Evolutionary conservation across 2,888 invertebrate species (phyloP).

Genomic region (Pycnomerus fuliginosus): DNA sequence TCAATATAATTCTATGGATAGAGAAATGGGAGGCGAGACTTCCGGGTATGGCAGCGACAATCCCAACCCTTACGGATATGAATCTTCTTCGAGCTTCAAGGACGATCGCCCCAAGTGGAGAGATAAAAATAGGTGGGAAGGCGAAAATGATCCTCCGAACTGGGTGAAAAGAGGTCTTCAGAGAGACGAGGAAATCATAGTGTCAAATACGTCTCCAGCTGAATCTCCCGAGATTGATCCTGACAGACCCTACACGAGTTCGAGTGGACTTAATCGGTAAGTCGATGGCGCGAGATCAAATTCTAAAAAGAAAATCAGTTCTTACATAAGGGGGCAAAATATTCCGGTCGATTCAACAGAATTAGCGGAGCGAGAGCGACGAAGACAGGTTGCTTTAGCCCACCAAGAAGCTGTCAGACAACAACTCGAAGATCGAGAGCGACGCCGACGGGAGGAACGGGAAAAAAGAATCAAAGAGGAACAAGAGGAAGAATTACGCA

Average conservation of each 20-base stretch:
- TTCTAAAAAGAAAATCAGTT: background rate
- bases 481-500: constrained; percentile 74
- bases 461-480: constrained; percentile 76
- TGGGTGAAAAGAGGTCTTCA: constrained; percentile 59
- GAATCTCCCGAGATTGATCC: constrained; percentile 51
- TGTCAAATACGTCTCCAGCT: constrained; percentile 51
- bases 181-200: constrained; percentile 54
- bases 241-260: constrained; percentile 49
- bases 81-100: constrained; percentile 50
- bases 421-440: constrained; percentile 82
- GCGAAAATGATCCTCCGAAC: constrained; percentile 50
- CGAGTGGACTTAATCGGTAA: constrained; percentile 39
- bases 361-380: constrained; percentile 77
- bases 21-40: constrained; percentile 67
- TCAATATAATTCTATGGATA: constrained; percentile 42
- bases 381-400: constrained; percentile 79
- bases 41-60: constrained; percentile 84
- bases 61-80: constrained; percentile 51
- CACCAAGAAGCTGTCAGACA: constrained; percentile 83
- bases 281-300: constrained; percentile 2
- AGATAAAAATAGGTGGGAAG: constrained; percentile 59
- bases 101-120: constrained; percentile 74
- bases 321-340: constrained; percentile 81
- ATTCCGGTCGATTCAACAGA: constrained; percentile 77
- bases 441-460: constrained; percentile 71